A percentile compares a stretch with the other conserved stretches of the same genome.
These are phyloP conservation scores for Penelope pileata DNA, from an alignment of 2,113 vertebrate genomes.

Conservation along the genomic window DNA sequence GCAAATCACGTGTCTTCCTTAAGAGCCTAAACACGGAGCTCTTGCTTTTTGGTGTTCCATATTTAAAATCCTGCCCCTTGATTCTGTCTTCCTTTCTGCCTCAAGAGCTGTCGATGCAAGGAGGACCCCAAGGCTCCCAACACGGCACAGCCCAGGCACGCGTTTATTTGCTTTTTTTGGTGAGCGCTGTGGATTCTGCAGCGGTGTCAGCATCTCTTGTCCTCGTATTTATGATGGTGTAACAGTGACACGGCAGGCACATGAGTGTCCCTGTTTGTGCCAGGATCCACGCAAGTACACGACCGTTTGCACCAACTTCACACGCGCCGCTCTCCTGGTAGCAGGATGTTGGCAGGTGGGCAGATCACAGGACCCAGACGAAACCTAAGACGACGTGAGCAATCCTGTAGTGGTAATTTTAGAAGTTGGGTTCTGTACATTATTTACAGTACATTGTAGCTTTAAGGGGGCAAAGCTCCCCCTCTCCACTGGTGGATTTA, in stretches of 20 bases:
- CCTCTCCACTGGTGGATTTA: neutral
- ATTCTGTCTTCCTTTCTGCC: neutral
- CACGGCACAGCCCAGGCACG: neutral
- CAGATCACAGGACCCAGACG: conserved; percentile 60
- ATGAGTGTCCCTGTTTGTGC: neutral
- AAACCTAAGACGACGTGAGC: conserved; percentile 40
- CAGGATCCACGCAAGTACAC: conserved; percentile 47
- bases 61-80: conserved; percentile 45
- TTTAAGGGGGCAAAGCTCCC: conserved; percentile 13
- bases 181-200: neutral
- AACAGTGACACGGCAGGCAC: conserved; percentile 19
- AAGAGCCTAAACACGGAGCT: conserved; percentile 2
- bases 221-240: neutral
- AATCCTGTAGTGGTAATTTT: conserved; percentile 52
- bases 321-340: conserved; percentile 26
- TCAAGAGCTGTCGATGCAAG: neutral
- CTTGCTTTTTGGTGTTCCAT: neutral
- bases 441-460: conserved; percentile 58
- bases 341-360: conserved; percentile 66
- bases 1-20: conserved; percentile 1
- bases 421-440: conserved; percentile 60
- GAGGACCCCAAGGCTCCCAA: neutral
- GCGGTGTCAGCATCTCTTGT: neutral
- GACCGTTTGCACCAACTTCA: conserved; percentile 45
- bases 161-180: neutral